A percentile compares a stretch with the other conserved stretches of the same genome.
Evolutionary conservation across 2,113 vertebrate genomes (phyloP).

Genomic region (Myiozetetes cayanensis): DNA sequence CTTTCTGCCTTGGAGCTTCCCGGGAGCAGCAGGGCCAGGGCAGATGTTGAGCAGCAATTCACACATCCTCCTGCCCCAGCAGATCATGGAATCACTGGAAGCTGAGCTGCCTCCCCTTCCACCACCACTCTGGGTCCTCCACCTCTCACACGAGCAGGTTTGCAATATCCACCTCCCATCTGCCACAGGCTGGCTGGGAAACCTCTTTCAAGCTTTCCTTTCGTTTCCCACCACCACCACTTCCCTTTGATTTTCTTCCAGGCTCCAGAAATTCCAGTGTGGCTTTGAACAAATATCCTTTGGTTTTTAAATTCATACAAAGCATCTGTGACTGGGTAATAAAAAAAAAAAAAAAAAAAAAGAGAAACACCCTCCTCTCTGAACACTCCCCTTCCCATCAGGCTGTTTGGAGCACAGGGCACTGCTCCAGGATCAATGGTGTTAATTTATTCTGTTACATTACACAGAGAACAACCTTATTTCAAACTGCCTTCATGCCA

Average conservation of each 20-base stretch:
- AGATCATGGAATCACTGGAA: background rate
- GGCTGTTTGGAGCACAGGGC: background rate
- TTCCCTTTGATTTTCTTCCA: background rate
- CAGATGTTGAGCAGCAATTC: background rate
- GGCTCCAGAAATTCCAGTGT: background rate
- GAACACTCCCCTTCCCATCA: background rate
- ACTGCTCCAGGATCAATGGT: background rate
- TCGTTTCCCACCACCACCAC: background rate
- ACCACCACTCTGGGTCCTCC: rapidly evolving
- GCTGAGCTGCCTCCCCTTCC: rapidly evolving
- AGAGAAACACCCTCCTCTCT: background rate
- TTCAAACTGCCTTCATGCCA: background rate
- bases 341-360: background rate
- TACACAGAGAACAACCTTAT: background rate
- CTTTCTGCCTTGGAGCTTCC: background rate
- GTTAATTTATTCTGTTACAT: background rate
- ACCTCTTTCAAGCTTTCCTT: background rate
- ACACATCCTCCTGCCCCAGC: background rate
- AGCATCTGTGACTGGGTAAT: background rate
- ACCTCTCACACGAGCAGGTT: rapidly evolving
- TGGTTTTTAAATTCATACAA: background rate
- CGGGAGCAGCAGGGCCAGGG: background rate
- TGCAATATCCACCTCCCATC: background rate
- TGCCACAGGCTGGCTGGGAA: background rate
- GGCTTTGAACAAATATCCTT: background rate